phyloP scores from a whole-genome alignment of 2,888 invertebrate genomes.

The Alcis repandata region DNA sequence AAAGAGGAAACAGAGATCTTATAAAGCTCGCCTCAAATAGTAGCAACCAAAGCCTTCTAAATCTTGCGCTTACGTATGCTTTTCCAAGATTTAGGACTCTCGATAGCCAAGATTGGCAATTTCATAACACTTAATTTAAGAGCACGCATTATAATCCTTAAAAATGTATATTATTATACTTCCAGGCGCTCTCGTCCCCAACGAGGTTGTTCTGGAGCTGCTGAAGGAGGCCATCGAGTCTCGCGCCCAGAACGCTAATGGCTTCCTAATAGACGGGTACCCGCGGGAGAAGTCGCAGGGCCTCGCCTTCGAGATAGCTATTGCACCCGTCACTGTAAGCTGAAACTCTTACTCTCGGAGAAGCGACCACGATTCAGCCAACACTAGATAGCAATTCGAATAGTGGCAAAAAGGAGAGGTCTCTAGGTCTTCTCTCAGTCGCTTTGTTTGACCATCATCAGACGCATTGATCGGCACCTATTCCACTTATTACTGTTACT shows the following conservation, averaged over 20 bases:
- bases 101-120: background rate
- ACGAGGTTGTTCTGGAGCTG: slow-evolving; percentile 94
- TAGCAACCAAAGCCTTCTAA: too few species aligned
- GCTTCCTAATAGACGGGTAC: slow-evolving; percentile 97
- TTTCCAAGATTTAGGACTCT: too few species aligned
- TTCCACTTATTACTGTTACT: too few species aligned
- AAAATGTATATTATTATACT: background rate
- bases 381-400: too few species aligned
- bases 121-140: background rate
- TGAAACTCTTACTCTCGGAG: background rate
- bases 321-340: slow-evolving; percentile 85
- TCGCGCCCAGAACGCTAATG: slow-evolving; percentile 87
- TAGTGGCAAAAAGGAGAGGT: too few species aligned
- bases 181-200: slow-evolving; percentile 91
- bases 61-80: too few species aligned
- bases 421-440: too few species aligned
- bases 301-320: slow-evolving; percentile 92
- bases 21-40: too few species aligned
- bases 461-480: too few species aligned
- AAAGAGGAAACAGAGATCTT: too few species aligned
- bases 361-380: background rate
- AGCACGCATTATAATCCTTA: background rate
- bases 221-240: slow-evolving; percentile 93
- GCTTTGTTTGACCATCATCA: too few species aligned
- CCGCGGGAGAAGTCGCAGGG: slow-evolving; percentile 96